Percentiles rank a stretch among this genome's conserved stretches.
Evolutionary conservation across 2,113 vertebrate species (phyloP).

Genomic region (Labeo rohita): DNA sequence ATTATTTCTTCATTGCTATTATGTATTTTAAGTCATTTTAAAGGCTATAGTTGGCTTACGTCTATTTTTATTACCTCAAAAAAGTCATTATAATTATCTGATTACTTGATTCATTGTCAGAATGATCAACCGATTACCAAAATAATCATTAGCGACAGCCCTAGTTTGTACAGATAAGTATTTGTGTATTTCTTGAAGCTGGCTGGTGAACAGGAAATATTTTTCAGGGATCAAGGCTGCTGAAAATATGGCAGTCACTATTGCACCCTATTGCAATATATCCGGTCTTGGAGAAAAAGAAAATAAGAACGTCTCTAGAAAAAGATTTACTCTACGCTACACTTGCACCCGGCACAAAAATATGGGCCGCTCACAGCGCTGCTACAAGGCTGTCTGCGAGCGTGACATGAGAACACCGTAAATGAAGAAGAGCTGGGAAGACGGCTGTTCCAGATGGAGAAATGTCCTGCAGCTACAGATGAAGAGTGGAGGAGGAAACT

Average conservation of each 20-base stretch:
- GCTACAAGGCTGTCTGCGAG: background rate
- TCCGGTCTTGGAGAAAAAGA: background rate
- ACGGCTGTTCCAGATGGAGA: constrained; percentile 14
- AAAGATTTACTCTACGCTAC: background rate
- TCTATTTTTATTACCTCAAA: no score
- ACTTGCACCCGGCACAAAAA: background rate
- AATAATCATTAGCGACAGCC: no score
- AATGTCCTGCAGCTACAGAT: constrained; percentile 14
- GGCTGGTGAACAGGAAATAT: background rate
- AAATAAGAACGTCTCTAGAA: background rate
- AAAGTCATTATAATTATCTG: no score
- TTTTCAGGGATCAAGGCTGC: background rate
- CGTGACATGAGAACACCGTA: constrained; percentile 8
- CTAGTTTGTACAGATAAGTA: background rate
- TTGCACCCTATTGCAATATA: background rate
- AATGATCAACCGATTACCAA: no score
- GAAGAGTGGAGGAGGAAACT: constrained; percentile 9
- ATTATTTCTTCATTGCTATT: no score
- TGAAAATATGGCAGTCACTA: background rate
- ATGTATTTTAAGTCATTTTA: no score
- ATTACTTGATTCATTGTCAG: no score
- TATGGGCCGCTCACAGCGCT: background rate
- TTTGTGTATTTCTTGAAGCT: background rate
- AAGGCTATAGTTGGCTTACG: no score
- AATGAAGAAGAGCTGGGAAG: constrained; percentile 11